Evolutionary conservation across 30 jellyfish, hydroid and myxozoan genomes (phyloP).

Genomic region (Catostylus mosaicus): DNA sequence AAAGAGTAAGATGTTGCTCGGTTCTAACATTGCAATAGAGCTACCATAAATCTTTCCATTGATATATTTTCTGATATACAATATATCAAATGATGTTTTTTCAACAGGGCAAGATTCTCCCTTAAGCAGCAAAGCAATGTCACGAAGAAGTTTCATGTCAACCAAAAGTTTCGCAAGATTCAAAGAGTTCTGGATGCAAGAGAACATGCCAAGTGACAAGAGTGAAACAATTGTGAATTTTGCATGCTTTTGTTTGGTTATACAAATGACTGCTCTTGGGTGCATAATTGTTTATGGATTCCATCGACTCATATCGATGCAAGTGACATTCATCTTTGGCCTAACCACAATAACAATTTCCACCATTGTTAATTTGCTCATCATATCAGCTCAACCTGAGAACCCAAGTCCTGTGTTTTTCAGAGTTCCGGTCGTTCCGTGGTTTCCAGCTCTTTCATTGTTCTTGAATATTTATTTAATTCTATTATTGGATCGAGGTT

Average conservation of each 20-base stretch:
- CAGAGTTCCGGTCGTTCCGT: conserved; percentile 77
- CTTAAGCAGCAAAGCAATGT: no score
- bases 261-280: conserved; percentile 25
- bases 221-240: conserved; percentile 28
- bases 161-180: background rate
- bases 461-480: conserved; percentile 52
- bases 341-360: background rate
- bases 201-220: conserved; percentile 24
- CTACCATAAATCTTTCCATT: no score
- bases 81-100: no score
- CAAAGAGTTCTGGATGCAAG: background rate
- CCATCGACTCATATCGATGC: background rate
- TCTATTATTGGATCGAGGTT: conserved; percentile 30
- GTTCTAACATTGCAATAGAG: no score
- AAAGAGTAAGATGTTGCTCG: no score
- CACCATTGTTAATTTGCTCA: background rate
- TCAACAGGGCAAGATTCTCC: no score
- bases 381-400: conserved; percentile 40
- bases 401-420: conserved; percentile 23
- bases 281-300: conserved; percentile 7
- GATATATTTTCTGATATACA: no score
- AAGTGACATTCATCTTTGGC: background rate
- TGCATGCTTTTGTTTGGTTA: conserved; percentile 10
- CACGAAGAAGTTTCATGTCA: no score
- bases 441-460: conserved; percentile 74